phyloP scores from a whole-genome alignment of 2,888 invertebrate genomes.

The Liodrosophila aerea region DNA sequence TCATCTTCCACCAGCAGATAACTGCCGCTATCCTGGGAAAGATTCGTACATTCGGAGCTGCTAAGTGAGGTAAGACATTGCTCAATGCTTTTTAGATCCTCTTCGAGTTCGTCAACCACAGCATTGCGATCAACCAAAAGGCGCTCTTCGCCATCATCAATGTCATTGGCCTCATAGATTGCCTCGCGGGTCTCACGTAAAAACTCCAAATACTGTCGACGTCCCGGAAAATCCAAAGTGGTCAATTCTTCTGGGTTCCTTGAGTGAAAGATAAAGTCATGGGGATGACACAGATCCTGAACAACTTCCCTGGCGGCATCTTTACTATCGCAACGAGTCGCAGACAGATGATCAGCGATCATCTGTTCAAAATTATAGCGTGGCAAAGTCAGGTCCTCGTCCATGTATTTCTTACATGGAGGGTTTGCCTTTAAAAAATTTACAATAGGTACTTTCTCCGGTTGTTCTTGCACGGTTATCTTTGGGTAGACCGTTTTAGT shows the following conservation, averaged over 20 bases:
- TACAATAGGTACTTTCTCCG: conserved; percentile 38
- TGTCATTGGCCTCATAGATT: conserved; percentile 57
- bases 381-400: conserved; percentile 67
- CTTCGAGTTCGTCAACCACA: conserved; percentile 70
- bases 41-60: conserved; percentile 81
- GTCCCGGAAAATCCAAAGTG: conserved; percentile 73
- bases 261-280: conserved; percentile 69
- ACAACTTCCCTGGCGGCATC: conserved; percentile 33
- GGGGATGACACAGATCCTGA: conserved; percentile 55
- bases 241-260: conserved; percentile 60
- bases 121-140: conserved; percentile 65
- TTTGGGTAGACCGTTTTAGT: conserved; percentile 67
- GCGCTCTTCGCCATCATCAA: conserved; percentile 53
- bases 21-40: conserved; percentile 81
- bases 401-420: conserved; percentile 60
- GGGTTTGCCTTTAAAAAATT: conserved; percentile 73
- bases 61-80: conserved; percentile 79
- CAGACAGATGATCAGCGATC: conserved; percentile 54
- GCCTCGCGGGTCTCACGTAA: conserved; percentile 68
- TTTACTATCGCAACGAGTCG: conserved; percentile 55
- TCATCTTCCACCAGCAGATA: conserved; percentile 76
- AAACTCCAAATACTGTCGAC: conserved; percentile 71
- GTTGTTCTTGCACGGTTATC: conserved; percentile 45
- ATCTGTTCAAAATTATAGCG: conserved; percentile 60
- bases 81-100: conserved; percentile 80